These are phyloP conservation scores for Hirudo medicinalis DNA, from an alignment of 1,140 invertebrate species.

Conservation along the genomic window DNA sequence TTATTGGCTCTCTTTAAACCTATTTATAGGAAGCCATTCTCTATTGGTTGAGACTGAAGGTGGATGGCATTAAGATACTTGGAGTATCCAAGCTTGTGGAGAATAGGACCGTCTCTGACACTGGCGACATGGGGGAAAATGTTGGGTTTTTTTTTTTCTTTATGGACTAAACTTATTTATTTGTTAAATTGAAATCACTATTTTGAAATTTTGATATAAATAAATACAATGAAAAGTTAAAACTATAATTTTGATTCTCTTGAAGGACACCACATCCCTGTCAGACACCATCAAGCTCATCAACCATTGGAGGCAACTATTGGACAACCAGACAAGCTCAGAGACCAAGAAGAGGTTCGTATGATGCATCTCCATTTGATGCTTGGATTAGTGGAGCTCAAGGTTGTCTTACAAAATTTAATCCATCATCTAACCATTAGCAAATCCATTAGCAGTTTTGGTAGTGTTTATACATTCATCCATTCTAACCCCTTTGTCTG, in stretches of 20 bases:
- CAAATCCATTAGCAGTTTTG: too few species aligned
- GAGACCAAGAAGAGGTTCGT: neutral
- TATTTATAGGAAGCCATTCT: slow-evolving; percentile 47
- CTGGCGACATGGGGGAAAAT: slow-evolving; percentile 28
- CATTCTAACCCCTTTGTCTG: neutral
- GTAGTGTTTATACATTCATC: too few species aligned
- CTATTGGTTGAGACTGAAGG: slow-evolving; percentile 61
- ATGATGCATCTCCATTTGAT: neutral
- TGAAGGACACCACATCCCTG: slow-evolving; percentile 34
- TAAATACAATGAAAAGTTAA: slow-evolving; percentile 40
- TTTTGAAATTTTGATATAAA: neutral
- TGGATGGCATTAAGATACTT: slow-evolving; percentile 60
- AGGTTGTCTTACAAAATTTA: too few species aligned
- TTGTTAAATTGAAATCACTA: neutral
- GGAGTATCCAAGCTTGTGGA: slow-evolving; percentile 28
- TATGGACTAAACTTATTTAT: neutral
- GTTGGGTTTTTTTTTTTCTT: too few species aligned
- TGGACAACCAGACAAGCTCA: slow-evolving; percentile 22
- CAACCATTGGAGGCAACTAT: slow-evolving; percentile 28
- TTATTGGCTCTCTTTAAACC: too few species aligned
- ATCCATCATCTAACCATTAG: too few species aligned
- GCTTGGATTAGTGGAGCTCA: neutral
- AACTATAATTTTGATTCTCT: slow-evolving; percentile 41
- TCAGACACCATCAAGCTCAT: slow-evolving; percentile 47
- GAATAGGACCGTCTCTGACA: slow-evolving; percentile 29